A percentile compares a stretch with the other conserved stretches of the same genome.
Evolutionary conservation across 2,888 invertebrate genomes (phyloP).

Genomic region (Cosmopolites sordidus): DNA sequence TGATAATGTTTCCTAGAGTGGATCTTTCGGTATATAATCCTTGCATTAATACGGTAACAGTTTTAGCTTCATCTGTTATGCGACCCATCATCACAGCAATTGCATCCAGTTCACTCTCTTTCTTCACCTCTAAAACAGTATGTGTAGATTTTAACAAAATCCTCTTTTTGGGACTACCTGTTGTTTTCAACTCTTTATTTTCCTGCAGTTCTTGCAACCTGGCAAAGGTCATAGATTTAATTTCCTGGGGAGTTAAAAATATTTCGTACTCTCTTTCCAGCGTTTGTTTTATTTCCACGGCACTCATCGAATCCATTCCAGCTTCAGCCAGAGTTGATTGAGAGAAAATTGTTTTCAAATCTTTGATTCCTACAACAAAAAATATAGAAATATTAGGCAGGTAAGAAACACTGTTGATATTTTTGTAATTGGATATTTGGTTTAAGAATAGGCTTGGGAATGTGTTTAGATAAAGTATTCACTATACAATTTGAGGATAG

Average conservation of each 20-base stretch:
- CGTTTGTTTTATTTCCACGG: conserved; percentile 91
- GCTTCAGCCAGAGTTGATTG: conserved; percentile 79
- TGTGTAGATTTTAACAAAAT: neutral
- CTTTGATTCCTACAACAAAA: conserved; percentile 35
- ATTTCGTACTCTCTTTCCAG: conserved; percentile 86
- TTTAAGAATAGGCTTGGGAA: too few species aligned
- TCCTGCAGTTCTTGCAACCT: conserved; percentile 56
- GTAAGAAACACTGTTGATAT: too few species aligned
- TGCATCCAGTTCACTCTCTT: conserved; percentile 40
- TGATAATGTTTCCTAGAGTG: conserved; percentile 40
- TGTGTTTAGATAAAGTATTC: too few species aligned
- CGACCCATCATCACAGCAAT: conserved; percentile 55
- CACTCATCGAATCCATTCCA: conserved; percentile 97
- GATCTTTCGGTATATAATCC: conserved; percentile 1
- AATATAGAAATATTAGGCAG: neutral
- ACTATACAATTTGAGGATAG: too few species aligned
- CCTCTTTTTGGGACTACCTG: too few species aligned
- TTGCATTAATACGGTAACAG: conserved; percentile 1
- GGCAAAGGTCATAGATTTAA: conserved; percentile 74
- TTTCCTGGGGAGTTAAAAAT: conserved; percentile 79
- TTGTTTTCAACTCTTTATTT: conserved; percentile 38
- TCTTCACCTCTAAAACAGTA: conserved; percentile 11
- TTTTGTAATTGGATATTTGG: too few species aligned
- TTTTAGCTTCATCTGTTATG: conserved; percentile 5
- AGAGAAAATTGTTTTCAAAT: conserved; percentile 65